Evolutionary conservation across 92 coral and sea anemone genomes (phyloP).

Genomic region (Palythoa heliodiscus): DNA sequence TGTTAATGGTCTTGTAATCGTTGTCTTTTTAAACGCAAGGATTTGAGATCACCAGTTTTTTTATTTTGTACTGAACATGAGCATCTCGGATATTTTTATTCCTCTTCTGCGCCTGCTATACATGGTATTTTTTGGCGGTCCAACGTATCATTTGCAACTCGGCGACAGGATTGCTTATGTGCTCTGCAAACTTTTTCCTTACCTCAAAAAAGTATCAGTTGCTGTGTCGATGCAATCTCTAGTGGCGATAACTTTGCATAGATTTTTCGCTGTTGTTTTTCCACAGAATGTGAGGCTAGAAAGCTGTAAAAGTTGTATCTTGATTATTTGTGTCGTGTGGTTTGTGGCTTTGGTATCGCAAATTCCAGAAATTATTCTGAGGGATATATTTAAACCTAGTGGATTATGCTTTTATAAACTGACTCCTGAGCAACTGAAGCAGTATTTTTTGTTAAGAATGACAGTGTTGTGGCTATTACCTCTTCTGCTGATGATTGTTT

Average conservation of each 20-base stretch:
- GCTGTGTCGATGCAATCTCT: constrained; percentile 37
- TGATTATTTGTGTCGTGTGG: background rate
- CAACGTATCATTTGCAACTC: background rate
- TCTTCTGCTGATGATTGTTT: background rate
- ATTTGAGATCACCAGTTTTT: constrained; percentile 23
- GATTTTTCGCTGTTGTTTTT: constrained; percentile 17
- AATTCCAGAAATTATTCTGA: background rate
- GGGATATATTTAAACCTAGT: no score
- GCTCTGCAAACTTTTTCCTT: constrained; percentile 11
- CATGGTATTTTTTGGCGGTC: constrained; percentile 1
- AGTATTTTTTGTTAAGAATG: background rate
- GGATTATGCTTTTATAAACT: background rate
- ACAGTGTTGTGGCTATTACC: background rate
- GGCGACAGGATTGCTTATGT: background rate
- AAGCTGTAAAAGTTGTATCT: constrained; percentile 7
- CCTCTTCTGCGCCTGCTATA: background rate
- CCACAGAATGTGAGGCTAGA: constrained; percentile 8
- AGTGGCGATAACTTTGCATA: constrained; percentile 21
- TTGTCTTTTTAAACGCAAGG: constrained; percentile 26
- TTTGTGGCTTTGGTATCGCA: constrained; percentile 4
- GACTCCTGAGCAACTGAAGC: background rate
- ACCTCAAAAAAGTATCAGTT: constrained; percentile 8
- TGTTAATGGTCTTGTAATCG: constrained; percentile 18
- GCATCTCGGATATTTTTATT: constrained; percentile 28
- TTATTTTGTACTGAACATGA: constrained; percentile 30